A percentile compares a stretch with the other conserved stretches of the same genome.
Evolutionary conservation across 2,113 vertebrate species (phyloP).

Genomic region (Sceloporus undulatus): DNA sequence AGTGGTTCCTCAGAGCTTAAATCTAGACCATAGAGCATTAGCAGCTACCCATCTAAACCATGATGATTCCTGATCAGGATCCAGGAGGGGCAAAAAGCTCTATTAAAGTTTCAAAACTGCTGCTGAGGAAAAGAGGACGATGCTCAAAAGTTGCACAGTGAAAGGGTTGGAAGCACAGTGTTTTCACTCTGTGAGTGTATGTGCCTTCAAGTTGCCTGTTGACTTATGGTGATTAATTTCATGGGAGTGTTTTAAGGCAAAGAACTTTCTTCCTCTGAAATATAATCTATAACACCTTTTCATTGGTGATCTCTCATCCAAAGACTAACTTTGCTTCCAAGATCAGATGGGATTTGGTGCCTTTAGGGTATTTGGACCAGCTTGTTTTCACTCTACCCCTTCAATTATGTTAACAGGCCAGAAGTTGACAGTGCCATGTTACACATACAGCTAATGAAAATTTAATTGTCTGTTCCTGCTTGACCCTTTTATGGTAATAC

Average conservation of each 20-base stretch:
- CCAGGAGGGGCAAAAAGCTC: not conserved
- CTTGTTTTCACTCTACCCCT: not conserved
- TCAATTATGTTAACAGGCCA: not conserved
- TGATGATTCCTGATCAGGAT: not conserved
- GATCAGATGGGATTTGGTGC: not conserved
- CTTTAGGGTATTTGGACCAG: not conserved
- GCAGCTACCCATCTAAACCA: too few species aligned
- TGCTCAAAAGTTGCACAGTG: not conserved
- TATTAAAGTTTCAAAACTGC: conserved; percentile 2
- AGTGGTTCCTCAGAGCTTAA: too few species aligned
- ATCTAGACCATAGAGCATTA: too few species aligned
- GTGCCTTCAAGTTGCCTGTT: too few species aligned
- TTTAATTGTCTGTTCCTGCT: not conserved
- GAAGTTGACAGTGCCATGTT: not conserved
- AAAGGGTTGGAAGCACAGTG: not conserved
- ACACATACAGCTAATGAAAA: not conserved
- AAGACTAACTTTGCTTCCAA: not conserved
- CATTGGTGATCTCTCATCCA: too few species aligned
- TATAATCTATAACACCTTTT: too few species aligned
- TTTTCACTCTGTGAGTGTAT: too few species aligned
- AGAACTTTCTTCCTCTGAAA: too few species aligned
- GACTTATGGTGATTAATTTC: too few species aligned
- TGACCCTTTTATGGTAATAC: rapidly evolving
- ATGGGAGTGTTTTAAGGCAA: too few species aligned
- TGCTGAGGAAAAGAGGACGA: not conserved